Percentiles rank a stretch among this genome's conserved stretches.
Conservation (phyloP, 23 tunicate genomes). For the Diplosoma virens region DNA sequence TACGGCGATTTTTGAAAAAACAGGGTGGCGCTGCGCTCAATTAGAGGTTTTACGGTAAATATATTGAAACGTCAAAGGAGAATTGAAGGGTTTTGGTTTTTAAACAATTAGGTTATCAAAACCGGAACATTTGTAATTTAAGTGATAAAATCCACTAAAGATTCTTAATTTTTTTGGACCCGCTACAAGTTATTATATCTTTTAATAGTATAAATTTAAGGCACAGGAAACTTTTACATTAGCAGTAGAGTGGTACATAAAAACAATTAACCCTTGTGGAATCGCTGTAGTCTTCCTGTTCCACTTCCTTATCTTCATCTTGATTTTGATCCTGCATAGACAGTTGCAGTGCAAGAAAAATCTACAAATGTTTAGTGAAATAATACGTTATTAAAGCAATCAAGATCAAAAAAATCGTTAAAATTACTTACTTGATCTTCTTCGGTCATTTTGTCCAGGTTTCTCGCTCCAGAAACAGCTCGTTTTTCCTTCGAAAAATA, state of each 20-base stretch:
- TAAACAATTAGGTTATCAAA: not conserved
- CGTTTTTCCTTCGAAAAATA: not conserved
- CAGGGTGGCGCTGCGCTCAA: too few relatives aligned
- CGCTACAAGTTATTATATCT: not conserved
- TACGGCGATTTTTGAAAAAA: too few relatives aligned
- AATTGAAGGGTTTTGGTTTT: slow-evolving; percentile 3
- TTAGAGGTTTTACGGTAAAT: too few relatives aligned
- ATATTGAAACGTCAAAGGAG: too few relatives aligned
- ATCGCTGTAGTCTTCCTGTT: not conserved
- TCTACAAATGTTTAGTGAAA: not conserved
- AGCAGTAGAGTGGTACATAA: too few relatives aligned
- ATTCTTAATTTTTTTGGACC: not conserved
- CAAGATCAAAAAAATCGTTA: not conserved
- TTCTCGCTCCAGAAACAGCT: not conserved
- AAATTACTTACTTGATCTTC: not conserved
- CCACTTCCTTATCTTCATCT: not conserved
- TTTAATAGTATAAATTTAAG: not conserved
- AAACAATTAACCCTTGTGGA: not conserved
- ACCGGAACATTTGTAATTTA: not conserved
- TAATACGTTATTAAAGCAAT: not conserved
- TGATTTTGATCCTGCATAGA: slow-evolving; percentile 4
- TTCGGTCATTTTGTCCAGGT: not conserved
- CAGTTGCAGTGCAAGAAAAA: slow-evolving; percentile 1
- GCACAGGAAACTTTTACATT: too few relatives aligned
- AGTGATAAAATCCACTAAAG: not conserved